phyloP scores from a whole-genome alignment of 2,113 vertebrate genomes.

The Cebus imitator region DNA sequence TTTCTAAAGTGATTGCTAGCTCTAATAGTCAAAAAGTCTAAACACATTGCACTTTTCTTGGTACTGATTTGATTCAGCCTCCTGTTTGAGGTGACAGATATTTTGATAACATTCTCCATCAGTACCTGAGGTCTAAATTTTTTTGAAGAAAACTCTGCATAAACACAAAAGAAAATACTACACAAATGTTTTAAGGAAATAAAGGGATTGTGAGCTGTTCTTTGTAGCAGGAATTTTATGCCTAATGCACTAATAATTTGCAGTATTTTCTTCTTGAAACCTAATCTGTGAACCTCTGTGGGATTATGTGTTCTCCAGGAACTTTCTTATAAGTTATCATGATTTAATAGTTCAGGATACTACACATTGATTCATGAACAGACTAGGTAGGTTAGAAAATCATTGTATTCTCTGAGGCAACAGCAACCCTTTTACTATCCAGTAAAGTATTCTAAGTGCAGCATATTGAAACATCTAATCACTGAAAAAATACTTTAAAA shows the following conservation, averaged over 20 bases:
- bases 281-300: neutral
- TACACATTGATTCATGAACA: neutral
- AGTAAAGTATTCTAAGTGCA: conserved; percentile 19
- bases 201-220: neutral
- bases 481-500: conserved; percentile 31
- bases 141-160: conserved; percentile 5
- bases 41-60: neutral
- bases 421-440: neutral
- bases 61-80: neutral
- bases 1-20: neutral
- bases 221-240: neutral
- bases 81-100: conserved; percentile 40
- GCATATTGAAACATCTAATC: neutral
- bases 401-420: conserved; percentile 15
- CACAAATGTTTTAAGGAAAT: conserved; percentile 36
- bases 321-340: neutral
- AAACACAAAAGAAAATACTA: neutral
- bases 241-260: neutral
- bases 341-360: conserved; percentile 13
- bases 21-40: neutral
- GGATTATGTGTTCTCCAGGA: neutral
- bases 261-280: conserved; percentile 10
- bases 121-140: conserved; percentile 14
- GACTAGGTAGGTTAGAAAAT: conserved; percentile 21
- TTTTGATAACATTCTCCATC: conserved; percentile 42